These are phyloP conservation scores for Arremon aurantiirostris DNA, from an alignment of 2,797 vertebrate genomes.

Conservation along the genomic window DNA sequence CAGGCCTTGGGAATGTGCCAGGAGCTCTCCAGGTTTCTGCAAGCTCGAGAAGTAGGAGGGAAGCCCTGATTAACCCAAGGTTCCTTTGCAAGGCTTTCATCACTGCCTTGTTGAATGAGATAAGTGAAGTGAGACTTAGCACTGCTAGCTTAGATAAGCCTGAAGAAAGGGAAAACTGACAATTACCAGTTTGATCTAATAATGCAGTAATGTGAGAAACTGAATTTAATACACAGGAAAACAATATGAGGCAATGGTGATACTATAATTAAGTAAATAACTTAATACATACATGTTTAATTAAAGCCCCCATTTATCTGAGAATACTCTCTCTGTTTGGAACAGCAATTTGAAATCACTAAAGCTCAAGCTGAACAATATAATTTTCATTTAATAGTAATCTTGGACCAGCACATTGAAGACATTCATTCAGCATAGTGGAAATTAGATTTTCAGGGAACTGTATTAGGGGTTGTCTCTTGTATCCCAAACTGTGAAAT, in stretches of 20 bases:
- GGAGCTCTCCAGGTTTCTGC: neutral
- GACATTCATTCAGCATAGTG: neutral
- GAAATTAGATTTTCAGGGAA: neutral
- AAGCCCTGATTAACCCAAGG: neutral
- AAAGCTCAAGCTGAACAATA: neutral
- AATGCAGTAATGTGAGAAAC: conserved; percentile 6
- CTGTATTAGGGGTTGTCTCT: neutral
- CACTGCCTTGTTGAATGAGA: neutral
- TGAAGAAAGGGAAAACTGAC: conserved; percentile 2
- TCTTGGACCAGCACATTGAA: neutral
- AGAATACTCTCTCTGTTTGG: conserved; percentile 5
- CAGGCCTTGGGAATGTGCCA: neutral
- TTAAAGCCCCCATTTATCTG: conserved; percentile 24
- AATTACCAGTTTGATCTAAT: conserved; percentile 32
- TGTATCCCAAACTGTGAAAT: neutral
- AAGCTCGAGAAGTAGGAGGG: neutral
- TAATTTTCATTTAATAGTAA: conserved; percentile 19
- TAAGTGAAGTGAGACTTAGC: neutral
- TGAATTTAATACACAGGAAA: conserved; percentile 17
- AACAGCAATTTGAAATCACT: conserved; percentile 27
- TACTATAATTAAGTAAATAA: conserved; percentile 54
- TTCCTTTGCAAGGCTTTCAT: neutral
- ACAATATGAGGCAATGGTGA: conserved; percentile 2
- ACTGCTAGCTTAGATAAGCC: conserved; percentile 2
- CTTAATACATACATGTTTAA: conserved; percentile 31